phyloP scores from a whole-genome alignment of 2,113 vertebrate species.

The Cettia cetti region DNA sequence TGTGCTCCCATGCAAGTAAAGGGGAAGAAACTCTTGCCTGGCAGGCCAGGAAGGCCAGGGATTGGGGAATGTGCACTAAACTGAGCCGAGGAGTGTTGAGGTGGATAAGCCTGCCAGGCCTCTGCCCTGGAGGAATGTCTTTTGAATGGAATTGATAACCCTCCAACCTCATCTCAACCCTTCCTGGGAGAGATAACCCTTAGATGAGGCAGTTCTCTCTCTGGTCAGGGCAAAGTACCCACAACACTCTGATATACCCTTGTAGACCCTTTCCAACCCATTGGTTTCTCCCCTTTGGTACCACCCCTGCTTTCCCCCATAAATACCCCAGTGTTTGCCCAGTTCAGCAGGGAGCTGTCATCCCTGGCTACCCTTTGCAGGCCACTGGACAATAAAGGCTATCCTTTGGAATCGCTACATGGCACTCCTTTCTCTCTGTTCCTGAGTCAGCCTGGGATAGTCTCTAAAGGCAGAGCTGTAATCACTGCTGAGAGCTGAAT shows the following conservation, averaged over 20 bases:
- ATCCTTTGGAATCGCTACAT: neutral
- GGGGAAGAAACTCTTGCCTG: too few relatives aligned
- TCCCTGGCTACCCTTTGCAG: neutral
- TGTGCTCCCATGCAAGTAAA: too few relatives aligned
- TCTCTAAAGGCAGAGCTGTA: neutral
- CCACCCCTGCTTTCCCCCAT: neutral
- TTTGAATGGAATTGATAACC: neutral
- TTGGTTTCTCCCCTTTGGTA: neutral
- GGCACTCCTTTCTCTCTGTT: neutral
- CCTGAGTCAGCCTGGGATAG: neutral
- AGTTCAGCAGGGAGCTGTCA: neutral
- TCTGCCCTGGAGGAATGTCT: too few relatives aligned
- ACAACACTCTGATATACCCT: neutral
- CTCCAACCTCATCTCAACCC: neutral
- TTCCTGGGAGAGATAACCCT: neutral
- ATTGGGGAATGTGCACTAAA: too few relatives aligned
- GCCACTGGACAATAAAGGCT: neutral
- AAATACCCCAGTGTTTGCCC: neutral
- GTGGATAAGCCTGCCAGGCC: too few relatives aligned
- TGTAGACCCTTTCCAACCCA: neutral
- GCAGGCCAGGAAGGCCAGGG: too few relatives aligned
- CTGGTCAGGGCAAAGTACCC: neutral
- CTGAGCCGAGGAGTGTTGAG: too few relatives aligned
- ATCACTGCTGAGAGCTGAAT: neutral
- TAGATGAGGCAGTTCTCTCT: neutral